A percentile compares a stretch with the other conserved stretches of the same genome.
These are phyloP conservation scores for Belonocnema kinseyi DNA, from an alignment of 1,140 invertebrate species.

Conservation along the genomic window DNA sequence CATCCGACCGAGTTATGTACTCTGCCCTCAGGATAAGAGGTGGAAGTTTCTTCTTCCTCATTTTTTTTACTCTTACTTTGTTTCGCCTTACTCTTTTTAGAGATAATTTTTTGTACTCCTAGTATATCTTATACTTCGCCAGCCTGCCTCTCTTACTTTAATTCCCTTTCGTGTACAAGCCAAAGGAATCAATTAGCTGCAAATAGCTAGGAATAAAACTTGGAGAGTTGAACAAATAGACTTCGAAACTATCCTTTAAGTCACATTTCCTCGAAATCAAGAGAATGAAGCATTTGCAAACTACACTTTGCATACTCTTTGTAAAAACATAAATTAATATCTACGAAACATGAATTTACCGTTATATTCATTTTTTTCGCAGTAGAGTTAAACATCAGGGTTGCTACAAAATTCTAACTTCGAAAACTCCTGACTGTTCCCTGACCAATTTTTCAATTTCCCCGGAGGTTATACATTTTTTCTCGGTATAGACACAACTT, in stretches of 20 bases:
- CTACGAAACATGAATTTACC: too few relatives aligned
- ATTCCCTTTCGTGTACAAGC: conserved; percentile 22
- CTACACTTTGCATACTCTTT: neutral
- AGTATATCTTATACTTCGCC: neutral
- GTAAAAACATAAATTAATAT: too few relatives aligned
- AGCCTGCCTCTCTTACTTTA: conserved; percentile 6
- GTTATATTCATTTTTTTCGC: too few relatives aligned
- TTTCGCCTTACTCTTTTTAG: conserved; percentile 4
- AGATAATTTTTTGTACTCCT: neutral
- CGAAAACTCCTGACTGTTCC: too few relatives aligned
- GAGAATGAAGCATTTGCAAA: conserved; percentile 10
- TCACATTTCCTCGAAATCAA: conserved; percentile 15
- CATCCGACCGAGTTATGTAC: conserved; percentile 31
- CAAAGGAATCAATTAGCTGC: conserved; percentile 30
- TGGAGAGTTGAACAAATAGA: conserved; percentile 27
- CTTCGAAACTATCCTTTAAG: conserved; percentile 17
- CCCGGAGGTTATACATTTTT: too few relatives aligned
- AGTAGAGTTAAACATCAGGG: too few relatives aligned
- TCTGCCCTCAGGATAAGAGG: conserved; percentile 28
- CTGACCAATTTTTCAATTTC: too few relatives aligned
- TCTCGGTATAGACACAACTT: too few relatives aligned
- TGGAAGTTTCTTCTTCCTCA: conserved; percentile 33
- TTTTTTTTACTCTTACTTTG: conserved; percentile 28
- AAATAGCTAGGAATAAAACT: conserved; percentile 29
- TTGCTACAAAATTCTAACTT: too few relatives aligned